These are phyloP conservation scores for Trigoniulus corallinus DNA, from an alignment of 1,140 invertebrate species.

Conservation along the genomic window DNA sequence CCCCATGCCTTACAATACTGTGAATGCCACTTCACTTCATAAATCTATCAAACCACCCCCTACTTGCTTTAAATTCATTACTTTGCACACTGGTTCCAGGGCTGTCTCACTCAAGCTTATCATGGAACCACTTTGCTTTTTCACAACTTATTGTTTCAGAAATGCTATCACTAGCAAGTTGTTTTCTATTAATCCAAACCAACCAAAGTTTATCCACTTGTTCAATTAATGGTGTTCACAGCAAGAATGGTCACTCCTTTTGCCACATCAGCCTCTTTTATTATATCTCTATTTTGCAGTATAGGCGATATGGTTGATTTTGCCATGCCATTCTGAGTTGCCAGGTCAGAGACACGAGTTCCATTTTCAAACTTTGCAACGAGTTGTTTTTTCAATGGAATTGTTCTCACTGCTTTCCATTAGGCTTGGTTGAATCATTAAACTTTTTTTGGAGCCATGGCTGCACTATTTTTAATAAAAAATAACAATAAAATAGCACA, in stretches of 20 bases:
- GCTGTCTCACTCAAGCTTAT: too few species aligned
- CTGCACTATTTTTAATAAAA: too few species aligned
- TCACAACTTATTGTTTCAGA: too few species aligned
- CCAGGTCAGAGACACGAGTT: constrained; percentile 3
- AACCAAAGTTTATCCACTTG: constrained; percentile 57
- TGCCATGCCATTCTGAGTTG: constrained; percentile 1
- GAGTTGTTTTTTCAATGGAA: constrained; percentile 2
- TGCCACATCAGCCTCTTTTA: neutral
- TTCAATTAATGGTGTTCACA: constrained; percentile 27
- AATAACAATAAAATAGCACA: too few species aligned
- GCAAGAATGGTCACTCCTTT: too few species aligned
- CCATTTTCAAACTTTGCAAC: too few species aligned
- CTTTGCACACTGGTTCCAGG: too few species aligned
- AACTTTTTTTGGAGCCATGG: too few species aligned
- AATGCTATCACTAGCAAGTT: too few species aligned
- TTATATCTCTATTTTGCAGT: constrained; percentile 1
- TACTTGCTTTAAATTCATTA: too few species aligned
- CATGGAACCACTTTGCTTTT: neutral
- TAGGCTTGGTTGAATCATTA: too few species aligned
- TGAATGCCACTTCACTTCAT: constrained; percentile 7
- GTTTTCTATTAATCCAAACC: constrained; percentile 39
- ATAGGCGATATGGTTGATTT: constrained; percentile 2
- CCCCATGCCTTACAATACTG: constrained; percentile 10
- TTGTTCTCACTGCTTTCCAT: too few species aligned
- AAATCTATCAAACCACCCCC: constrained; percentile 8